Evolutionary conservation across 2,113 vertebrate genomes (phyloP).

Genomic region (Hippopotamus amphibius): DNA sequence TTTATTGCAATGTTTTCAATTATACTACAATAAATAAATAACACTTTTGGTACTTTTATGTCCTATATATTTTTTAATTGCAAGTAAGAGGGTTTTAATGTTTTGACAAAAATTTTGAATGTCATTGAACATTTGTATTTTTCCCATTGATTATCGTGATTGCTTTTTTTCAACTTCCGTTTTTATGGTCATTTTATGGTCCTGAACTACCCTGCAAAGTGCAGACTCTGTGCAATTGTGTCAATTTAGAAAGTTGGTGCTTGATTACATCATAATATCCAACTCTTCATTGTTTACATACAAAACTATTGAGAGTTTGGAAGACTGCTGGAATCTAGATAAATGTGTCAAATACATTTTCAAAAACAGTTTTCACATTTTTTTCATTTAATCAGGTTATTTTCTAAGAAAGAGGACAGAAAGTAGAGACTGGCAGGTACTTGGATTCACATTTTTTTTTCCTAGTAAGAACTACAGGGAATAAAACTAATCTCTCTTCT

Average conservation of each 20-base stretch:
- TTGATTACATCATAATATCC: background rate
- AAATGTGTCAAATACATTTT: background rate
- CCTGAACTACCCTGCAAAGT: background rate
- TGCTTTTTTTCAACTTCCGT: background rate
- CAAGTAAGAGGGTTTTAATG: too few species aligned
- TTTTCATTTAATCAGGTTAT: background rate
- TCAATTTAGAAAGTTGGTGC: background rate
- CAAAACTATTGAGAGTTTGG: background rate
- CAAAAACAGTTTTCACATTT: background rate
- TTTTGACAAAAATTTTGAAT: background rate
- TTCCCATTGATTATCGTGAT: background rate
- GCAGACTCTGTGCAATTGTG: background rate
- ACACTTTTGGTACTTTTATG: too few species aligned
- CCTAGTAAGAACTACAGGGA: background rate
- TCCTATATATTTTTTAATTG: too few species aligned
- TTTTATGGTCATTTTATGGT: background rate
- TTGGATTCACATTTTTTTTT: background rate
- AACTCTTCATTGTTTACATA: background rate
- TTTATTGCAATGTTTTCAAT: too few species aligned
- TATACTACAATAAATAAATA: too few species aligned
- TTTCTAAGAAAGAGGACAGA: background rate
- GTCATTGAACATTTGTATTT: background rate
- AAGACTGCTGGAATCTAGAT: background rate
- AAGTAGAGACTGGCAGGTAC: background rate
- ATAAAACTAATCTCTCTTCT: too few species aligned